Evolutionary conservation across 2,888 invertebrate species (phyloP), one percentile per base, ranked within the genome.

Genomic region (Geophilus truncorum): DNA sequence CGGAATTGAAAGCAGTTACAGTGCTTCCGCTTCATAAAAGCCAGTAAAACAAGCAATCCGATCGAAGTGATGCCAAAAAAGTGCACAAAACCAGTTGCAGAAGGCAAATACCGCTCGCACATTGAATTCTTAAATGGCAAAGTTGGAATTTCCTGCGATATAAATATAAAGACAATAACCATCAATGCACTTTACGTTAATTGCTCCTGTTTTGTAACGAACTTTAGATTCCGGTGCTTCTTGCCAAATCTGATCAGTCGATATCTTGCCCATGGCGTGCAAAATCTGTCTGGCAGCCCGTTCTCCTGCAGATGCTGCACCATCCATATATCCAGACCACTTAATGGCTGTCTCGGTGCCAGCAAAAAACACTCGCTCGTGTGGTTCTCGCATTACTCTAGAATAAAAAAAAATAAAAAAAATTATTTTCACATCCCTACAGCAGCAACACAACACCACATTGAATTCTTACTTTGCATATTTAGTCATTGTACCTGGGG

Each of bases 291-390:
- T 81, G 18, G 85, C 85, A 18, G 85, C 85, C 75, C 85, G 81
- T 77, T 84, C 82, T 7, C 86, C 86, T 7, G 85, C 83, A 81
- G 86, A 85, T 1, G 86, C 84, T 6, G 87, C 87, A 4, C 87
- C 87, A 36, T 83, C 84, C 84, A 87, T 85, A 83, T 85, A 87
- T n/a, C 87, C 87, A 76, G 84, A 84, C 86, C 86, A 87, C 51
- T 83, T 82, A 0, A 85, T 83, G 2, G 87, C 86, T 18, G 86
- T 85, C 82, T 86, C 87, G 6, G 86, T 86, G 6, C 87, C 87
- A 30, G 85, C 86, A 80, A 86, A 86, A n/a, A n/a, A n/a, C n/a
- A n/a, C n/a, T n/a, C n/a, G n/a, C n/a, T n/a, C n/a, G n/a, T n/a
- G n/a, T n/a, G n/a, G n/a, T n/a, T n/a, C n/a, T n/a, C n/a, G n/a